Base-by-base conservation (phyloP, 1,140 invertebrate genomes). In the Geopemphigus sp. region DNA sequence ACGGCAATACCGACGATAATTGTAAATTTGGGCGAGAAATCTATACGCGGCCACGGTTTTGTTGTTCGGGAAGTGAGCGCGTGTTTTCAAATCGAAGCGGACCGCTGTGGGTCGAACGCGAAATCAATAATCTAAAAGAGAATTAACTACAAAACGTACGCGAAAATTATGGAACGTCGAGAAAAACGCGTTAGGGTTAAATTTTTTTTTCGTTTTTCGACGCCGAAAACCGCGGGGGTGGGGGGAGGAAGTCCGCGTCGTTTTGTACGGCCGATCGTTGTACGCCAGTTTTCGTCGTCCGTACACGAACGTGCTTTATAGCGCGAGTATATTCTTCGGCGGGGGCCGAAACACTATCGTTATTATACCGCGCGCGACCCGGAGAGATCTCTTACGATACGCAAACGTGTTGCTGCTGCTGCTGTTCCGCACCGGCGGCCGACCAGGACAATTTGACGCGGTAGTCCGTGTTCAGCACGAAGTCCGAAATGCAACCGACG, bases 391-490 rank as follows among this genome's bases (percentile, higher is more conserved):
- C 24, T n/a, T 78, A 78, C 61, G 74, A 78, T 78, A 78, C 61
- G 74, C 74, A 78, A 63, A 78, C 39, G 45, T 61, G 56, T n/a
- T n/a, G n/a, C n/a, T n/a, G n/a, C n/a, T n/a, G n/a, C n/a, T n/a
- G n/a, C n/a, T n/a, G n/a, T 78, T 78, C 56, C 61, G 45, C 47
- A 39, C 54, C 72, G 22, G 74, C 61, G 22, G n/a, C n/a, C n/a
- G 74, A 61, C 72, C 81, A 80, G 32, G 90, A 87, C 29, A 92
- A 85, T 70, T 89, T 86, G 22, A 92, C 87, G n/a, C 88, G 87
- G 84, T 91, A 92, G 84, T 95, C 92, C n/a, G 91, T 90, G 81
- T 92, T 92, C 56, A 95, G 85, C 12, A 91, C 90, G 39, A 95
- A 86, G 85, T 94, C 92, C 57, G 91, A 91, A 83, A 95, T 90